Conservation (phyloP, 1,140 invertebrate genomes). For the Eriocheir sinensis region DNA sequence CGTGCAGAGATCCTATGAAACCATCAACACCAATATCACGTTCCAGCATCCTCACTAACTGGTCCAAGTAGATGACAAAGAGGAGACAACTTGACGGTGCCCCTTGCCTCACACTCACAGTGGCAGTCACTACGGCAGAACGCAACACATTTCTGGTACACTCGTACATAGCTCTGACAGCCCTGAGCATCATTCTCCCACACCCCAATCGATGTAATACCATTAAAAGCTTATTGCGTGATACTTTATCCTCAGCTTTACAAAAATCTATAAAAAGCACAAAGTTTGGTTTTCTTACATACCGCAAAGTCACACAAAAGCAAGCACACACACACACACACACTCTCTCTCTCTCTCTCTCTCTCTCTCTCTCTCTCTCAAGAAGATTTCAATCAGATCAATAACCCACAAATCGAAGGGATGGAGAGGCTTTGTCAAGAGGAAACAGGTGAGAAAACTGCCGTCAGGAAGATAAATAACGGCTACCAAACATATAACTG, state of each 20-base stretch:
- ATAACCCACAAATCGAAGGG: no score
- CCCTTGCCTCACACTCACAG: neutral
- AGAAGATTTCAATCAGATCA: no score
- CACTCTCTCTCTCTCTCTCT: slow-evolving; percentile 21
- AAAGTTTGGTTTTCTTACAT: neutral
- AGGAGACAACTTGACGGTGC: neutral
- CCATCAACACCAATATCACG: neutral
- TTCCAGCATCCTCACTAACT: neutral
- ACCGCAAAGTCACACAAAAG: neutral
- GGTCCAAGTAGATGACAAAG: neutral
- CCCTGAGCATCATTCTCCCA: neutral
- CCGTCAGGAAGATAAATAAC: no score
- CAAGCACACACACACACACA: no score
- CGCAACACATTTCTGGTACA: neutral
- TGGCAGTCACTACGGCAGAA: neutral
- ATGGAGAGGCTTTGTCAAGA: no score
- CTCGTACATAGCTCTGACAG: no score
- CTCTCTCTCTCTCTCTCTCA: neutral
- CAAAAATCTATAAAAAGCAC: neutral
- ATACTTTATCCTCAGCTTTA: neutral
- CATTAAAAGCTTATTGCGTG: neutral
- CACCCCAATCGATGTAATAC: neutral
- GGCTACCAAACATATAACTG: no score
- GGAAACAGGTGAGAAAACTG: no score
- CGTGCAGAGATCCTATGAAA: neutral